phyloP scores from a whole-genome alignment of 2,797 vertebrate genomes.

The Capromys pilorides region DNA sequence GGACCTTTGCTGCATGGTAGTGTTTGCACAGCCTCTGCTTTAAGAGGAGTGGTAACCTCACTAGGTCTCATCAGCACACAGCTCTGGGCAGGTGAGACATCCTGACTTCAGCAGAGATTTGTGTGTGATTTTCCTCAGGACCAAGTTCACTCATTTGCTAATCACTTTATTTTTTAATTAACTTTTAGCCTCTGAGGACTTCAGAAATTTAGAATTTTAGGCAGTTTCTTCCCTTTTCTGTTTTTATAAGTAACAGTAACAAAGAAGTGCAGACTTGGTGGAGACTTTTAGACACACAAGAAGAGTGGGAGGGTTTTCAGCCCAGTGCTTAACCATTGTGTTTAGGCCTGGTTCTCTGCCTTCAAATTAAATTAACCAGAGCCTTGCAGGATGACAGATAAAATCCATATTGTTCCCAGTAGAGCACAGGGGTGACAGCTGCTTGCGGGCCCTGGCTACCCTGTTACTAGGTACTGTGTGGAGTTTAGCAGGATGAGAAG shows the following conservation, averaged over 20 bases:
- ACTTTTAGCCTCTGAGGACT: neutral
- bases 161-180: neutral
- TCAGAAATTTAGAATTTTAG: slow-evolving; percentile 15
- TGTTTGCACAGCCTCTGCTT: neutral
- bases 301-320: neutral
- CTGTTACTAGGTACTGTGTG: neutral
- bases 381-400: neutral
- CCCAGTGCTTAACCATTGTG: neutral
- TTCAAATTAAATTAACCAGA: neutral
- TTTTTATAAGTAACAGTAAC: neutral
- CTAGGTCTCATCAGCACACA: rapidly evolving
- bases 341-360: neutral
- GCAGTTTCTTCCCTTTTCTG: neutral
- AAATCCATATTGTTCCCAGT: neutral
- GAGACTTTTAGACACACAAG: neutral
- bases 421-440: neutral
- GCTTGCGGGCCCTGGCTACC: neutral
- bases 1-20: neutral
- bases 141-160: neutral
- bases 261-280: neutral
- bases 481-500: neutral
- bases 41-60: neutral
- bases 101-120: neutral
- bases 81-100: neutral
- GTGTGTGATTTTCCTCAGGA: neutral